phyloP scores from a whole-genome alignment of 2,888 invertebrate species.

The Drosophila neotestacea region DNA sequence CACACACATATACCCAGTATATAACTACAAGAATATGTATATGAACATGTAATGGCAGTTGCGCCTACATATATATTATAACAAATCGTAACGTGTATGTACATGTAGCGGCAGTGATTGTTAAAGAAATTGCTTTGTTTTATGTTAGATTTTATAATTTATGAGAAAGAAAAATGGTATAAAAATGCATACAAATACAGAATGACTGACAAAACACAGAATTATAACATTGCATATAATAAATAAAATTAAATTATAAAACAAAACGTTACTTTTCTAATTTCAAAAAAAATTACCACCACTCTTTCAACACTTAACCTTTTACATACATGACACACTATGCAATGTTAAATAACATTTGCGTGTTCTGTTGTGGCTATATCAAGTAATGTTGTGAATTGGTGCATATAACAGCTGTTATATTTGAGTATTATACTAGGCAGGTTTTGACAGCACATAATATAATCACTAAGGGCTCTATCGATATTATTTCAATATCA shows the following conservation, averaged over 20 bases:
- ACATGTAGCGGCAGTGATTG: slow-evolving; percentile 83
- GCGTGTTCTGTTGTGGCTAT: background rate
- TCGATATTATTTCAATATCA: too few relatives aligned
- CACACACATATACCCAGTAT: slow-evolving; percentile 50
- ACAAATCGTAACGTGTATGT: slow-evolving; percentile 78
- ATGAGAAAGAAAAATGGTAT: slow-evolving; percentile 68
- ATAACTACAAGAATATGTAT: slow-evolving; percentile 67
- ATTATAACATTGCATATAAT: slow-evolving; percentile 81
- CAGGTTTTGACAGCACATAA: background rate
- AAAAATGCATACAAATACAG: slow-evolving; percentile 80
- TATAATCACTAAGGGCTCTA: slow-evolving; percentile 1
- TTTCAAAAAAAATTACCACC: background rate
- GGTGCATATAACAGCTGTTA: background rate
- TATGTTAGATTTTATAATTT: slow-evolving; percentile 82
- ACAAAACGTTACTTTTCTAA: slow-evolving; percentile 16
- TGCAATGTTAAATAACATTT: background rate
- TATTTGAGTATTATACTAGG: background rate
- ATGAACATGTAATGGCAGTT: slow-evolving; percentile 66
- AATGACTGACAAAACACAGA: slow-evolving; percentile 84
- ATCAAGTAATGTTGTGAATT: background rate
- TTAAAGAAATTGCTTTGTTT: slow-evolving; percentile 83
- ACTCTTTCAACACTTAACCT: too few relatives aligned
- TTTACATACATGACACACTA: background rate
- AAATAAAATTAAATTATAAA: slow-evolving; percentile 77
- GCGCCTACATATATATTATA: slow-evolving; percentile 51